Base-by-base conservation (phyloP, 2,888 invertebrate species). In the Caenorhabditis sp. region DNA sequence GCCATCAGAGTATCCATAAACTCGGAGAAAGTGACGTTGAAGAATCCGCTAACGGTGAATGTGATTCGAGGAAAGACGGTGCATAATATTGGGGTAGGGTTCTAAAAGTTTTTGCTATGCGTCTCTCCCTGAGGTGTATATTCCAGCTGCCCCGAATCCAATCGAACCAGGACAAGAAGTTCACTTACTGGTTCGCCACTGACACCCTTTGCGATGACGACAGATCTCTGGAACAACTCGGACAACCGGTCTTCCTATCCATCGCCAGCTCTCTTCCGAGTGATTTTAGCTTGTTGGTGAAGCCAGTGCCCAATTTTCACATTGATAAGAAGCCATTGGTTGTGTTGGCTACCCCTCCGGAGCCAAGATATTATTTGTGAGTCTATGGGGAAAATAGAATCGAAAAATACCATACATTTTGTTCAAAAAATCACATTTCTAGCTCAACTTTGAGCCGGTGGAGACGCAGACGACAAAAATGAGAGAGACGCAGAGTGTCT, bases 161-260 rank as follows among this genome's bases (percentile, higher is more conserved):
- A 49, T 19, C 72, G 14, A 59, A 72, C 14, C 28, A 59, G 16
- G 56, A 31, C 24, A n/a, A 47, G 19, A 44, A 28, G 28, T 72
- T 35, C n/a, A 35, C 24, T 12, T 74, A 64, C 16, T 74, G 63
- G 74, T 63, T 54, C 16, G 31, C 64, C n/a, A 64, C 74, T 7
- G 74, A 74, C 28, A 74, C 74, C 10, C 8, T 74, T 16, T 74
- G 74, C 24, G 64, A 64, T 31, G 38, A 54, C 10, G 64, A 74
- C 31, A 49, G 35, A 0, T 24, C 63, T 7, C 12, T 8, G 12
- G 35, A 61, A 35, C 49, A 61, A 12, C 61, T 59, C 2, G 24
- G n/a, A 1, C n/a, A 74, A 4, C 74, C 63, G 8, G 64, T 74
- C 7, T 24, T 38, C 14, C 16, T 74, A 12, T 74, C 74, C 16